Percentiles rank a stretch among this genome's conserved stretches.
Conservation (phyloP, 1,140 invertebrate genomes). For the Hypothenemus hampei region DNA sequence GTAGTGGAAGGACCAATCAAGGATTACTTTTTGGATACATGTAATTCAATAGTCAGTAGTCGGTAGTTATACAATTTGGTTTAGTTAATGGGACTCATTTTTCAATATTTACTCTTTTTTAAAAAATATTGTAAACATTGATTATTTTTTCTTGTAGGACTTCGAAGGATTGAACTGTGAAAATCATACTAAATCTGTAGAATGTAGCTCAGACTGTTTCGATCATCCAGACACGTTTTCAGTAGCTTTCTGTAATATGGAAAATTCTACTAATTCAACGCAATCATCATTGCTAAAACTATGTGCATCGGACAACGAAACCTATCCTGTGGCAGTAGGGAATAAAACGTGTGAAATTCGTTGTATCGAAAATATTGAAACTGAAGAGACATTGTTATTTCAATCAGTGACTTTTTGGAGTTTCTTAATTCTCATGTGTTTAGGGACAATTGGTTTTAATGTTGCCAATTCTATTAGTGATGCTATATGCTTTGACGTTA, state of each 20-base stretch:
- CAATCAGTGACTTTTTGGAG: constrained; percentile 58
- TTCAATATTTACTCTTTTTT: background rate
- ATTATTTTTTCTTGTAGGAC: constrained; percentile 18
- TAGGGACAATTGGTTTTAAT: constrained; percentile 71
- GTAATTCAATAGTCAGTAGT: constrained; percentile 43
- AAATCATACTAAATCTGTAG: constrained; percentile 22
- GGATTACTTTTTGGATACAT: constrained; percentile 35
- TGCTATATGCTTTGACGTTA: constrained; percentile 74
- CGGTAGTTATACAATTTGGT: background rate
- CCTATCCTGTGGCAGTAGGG: background rate
- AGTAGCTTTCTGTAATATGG: constrained; percentile 2
- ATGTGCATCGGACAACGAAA: constrained; percentile 12
- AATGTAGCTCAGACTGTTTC: constrained; percentile 31
- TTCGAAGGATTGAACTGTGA: constrained; percentile 6
- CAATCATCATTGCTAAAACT: constrained; percentile 1
- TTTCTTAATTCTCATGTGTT: constrained; percentile 63
- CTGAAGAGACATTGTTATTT: constrained; percentile 22
- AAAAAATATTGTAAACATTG: background rate
- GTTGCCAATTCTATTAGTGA: constrained; percentile 72
- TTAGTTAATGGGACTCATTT: background rate
- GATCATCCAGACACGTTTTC: constrained; percentile 15
- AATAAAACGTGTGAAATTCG: constrained; percentile 14
- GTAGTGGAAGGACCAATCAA: constrained; percentile 11
- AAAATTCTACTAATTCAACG: constrained; percentile 5
- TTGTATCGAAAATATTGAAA: constrained; percentile 24